Evolutionary conservation across 2,888 invertebrate genomes (phyloP).

Genomic region (Yponomeuta cagnagella): DNA sequence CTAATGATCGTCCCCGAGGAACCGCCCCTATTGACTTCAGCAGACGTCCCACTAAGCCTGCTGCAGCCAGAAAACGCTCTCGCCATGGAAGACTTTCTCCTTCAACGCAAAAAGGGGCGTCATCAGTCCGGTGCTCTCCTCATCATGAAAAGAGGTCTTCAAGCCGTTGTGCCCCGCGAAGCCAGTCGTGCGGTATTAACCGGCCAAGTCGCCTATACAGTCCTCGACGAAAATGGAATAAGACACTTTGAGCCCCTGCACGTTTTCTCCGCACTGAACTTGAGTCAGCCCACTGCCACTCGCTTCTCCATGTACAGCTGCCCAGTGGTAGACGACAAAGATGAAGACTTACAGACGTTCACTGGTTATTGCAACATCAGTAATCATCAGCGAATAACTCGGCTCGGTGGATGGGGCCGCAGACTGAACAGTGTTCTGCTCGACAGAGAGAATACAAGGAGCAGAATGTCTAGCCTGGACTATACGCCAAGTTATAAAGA

Average conservation of each 20-base stretch:
- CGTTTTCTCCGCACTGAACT: slow-evolving; percentile 81
- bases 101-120: slow-evolving; percentile 69
- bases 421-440: slow-evolving; percentile 56
- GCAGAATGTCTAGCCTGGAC: slow-evolving; percentile 65
- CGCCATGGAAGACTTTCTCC: slow-evolving; percentile 85
- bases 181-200: slow-evolving; percentile 83
- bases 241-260: slow-evolving; percentile 85
- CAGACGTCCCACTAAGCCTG: slow-evolving; percentile 81
- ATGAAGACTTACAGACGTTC: slow-evolving; percentile 55
- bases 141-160: slow-evolving; percentile 83
- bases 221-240: slow-evolving; percentile 85
- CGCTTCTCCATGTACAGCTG: slow-evolving; percentile 81
- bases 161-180: slow-evolving; percentile 86
- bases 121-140: slow-evolving; percentile 76
- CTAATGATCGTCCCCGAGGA: slow-evolving; percentile 81
- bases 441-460: slow-evolving; percentile 60
- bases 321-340: slow-evolving; percentile 73
- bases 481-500: slow-evolving; percentile 72
- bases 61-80: slow-evolving; percentile 81
- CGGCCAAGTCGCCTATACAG: slow-evolving; percentile 84
- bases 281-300: slow-evolving; percentile 79
- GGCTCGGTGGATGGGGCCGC: slow-evolving; percentile 61
- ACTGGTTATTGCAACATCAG: slow-evolving; percentile 68
- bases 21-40: slow-evolving; percentile 76
- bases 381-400: slow-evolving; percentile 64